Percentiles rank a stretch among this genome's conserved stretches.
Evolutionary conservation across 2,797 vertebrate species (phyloP).

Genomic region (Thamnophis elegans): DNA sequence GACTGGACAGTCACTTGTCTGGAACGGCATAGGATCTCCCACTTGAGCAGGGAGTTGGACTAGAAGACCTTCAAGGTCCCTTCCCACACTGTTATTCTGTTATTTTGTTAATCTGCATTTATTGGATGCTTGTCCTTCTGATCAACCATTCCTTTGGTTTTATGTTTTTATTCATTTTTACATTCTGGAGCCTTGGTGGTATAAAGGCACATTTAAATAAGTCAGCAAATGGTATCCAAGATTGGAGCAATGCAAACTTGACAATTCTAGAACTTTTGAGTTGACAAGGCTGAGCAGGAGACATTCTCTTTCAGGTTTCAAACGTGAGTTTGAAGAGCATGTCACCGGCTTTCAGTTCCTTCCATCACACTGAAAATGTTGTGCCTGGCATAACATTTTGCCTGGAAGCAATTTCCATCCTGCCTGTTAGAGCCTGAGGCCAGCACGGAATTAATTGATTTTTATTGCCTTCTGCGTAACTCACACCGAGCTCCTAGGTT

Average conservation of each 20-base stretch:
- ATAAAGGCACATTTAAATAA: not conserved
- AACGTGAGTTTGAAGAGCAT: not conserved
- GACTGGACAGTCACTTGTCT: not conserved
- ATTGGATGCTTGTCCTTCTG: not conserved
- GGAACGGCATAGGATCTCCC: not conserved
- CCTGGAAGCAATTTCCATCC: not conserved
- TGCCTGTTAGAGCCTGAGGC: not conserved
- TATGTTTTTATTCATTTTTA: not conserved
- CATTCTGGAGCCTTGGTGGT: not conserved
- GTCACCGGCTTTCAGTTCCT: slow-evolving; percentile 13
- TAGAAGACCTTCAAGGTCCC: not conserved
- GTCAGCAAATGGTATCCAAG: not conserved
- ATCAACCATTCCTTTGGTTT: not conserved
- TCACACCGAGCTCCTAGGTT: not conserved
- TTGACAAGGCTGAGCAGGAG: not conserved
- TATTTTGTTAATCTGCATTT: not conserved
- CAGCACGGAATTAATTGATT: slow-evolving; percentile 13
- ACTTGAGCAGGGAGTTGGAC: not conserved
- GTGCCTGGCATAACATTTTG: slow-evolving; percentile 1
- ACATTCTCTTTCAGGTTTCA: not conserved
- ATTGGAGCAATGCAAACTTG: not conserved
- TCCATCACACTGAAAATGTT: not conserved
- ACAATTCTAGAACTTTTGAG: not conserved
- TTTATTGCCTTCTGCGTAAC: not conserved
- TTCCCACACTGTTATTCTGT: not conserved